phyloP scores from a whole-genome alignment of 2,797 vertebrate genomes.

The Neosilurus mollespiculum region DNA sequence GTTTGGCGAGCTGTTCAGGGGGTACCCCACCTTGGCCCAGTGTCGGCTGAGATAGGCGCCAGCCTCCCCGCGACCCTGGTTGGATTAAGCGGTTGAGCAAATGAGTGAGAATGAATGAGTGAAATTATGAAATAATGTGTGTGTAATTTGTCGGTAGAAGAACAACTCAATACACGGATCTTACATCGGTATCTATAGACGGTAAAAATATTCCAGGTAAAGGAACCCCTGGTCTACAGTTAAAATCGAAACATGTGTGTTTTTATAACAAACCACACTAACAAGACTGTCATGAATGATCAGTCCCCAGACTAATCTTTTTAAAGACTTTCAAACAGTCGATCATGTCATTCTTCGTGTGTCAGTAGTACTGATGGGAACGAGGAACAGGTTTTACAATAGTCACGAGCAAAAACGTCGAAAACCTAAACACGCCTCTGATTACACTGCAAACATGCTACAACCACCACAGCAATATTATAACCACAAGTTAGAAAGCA shows the following conservation, averaged over 20 bases:
- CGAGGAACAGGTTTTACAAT: slow-evolving; percentile 9
- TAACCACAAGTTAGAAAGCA: background rate
- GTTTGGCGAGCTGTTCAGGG: too few species aligned
- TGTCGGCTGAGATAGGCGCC: too few species aligned
- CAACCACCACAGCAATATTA: slow-evolving; percentile 12
- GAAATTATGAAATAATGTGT: background rate
- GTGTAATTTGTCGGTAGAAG: background rate
- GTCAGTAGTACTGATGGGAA: background rate
- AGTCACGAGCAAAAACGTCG: slow-evolving; percentile 2
- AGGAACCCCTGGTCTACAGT: background rate
- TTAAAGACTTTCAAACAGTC: background rate
- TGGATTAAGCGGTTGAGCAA: too few species aligned
- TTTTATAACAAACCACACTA: background rate
- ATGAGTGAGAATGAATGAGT: too few species aligned
- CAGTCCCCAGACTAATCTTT: too few species aligned
- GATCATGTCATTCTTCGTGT: background rate
- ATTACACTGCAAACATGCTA: slow-evolving; percentile 29
- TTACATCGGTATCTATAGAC: background rate
- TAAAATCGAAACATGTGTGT: background rate
- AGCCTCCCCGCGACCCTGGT: too few species aligned
- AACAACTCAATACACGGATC: background rate
- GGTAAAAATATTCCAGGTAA: background rate
- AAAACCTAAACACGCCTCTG: slow-evolving; percentile 12
- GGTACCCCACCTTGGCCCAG: too few species aligned
- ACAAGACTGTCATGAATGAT: background rate